These are phyloP conservation scores for Stenoptilia bipunctidactyla DNA, from an alignment of 2,888 invertebrate genomes.

Conservation along the genomic window DNA sequence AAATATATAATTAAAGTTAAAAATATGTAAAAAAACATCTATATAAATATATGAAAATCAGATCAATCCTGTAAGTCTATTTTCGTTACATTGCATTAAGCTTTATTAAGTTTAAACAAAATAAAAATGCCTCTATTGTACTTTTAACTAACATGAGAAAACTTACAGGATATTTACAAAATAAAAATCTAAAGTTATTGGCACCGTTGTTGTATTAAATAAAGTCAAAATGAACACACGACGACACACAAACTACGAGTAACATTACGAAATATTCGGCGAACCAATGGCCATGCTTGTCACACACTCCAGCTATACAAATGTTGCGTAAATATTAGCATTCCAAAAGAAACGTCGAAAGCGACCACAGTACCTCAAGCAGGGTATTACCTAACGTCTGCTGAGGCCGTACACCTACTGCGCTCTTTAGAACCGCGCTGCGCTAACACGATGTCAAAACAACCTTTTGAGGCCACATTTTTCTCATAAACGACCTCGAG, in stretches of 20 bases:
- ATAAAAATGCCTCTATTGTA: neutral
- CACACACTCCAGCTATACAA: neutral
- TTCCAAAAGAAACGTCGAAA: neutral
- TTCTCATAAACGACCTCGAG: slow-evolving; percentile 41
- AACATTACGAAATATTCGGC: neutral
- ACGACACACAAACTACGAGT: neutral
- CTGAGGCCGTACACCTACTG: neutral
- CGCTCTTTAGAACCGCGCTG: slow-evolving; percentile 28
- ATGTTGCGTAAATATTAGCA: neutral
- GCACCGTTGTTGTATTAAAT: neutral
- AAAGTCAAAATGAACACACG: neutral
- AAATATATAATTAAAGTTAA: slow-evolving; percentile 7
- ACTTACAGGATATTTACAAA: neutral
- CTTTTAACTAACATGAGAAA: neutral
- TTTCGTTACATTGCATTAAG: too few species aligned
- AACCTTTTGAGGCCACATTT: slow-evolving; percentile 40
- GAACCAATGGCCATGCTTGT: neutral
- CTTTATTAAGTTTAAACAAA: too few species aligned
- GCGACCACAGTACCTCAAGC: slow-evolving; percentile 2
- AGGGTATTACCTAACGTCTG: slow-evolving; percentile 22
- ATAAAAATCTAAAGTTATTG: neutral
- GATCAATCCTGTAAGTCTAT: neutral
- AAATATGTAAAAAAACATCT: slow-evolving; percentile 3
- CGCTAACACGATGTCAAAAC: slow-evolving; percentile 22
- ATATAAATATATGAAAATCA: neutral